These are phyloP conservation scores for Agrotis clavis DNA, from an alignment of 2,888 invertebrate genomes.

Conservation along the genomic window DNA sequence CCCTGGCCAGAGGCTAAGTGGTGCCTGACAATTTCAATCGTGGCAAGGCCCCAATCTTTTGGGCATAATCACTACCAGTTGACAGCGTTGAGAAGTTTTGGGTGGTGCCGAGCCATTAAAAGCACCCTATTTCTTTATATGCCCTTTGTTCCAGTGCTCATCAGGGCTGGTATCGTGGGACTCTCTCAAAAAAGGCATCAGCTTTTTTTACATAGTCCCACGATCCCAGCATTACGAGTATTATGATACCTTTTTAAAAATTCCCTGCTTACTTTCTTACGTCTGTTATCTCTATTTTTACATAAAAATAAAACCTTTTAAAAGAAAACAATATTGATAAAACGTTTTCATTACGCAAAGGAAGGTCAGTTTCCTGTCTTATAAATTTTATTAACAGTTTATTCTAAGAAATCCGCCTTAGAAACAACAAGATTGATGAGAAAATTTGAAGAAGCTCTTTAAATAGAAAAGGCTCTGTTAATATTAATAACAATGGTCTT, in stretches of 20 bases:
- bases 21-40: no score
- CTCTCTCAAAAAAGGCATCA: no score
- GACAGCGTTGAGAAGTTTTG: no score
- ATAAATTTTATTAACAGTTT: conserved; percentile 19
- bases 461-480: conserved; percentile 38
- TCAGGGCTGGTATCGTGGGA: no score
- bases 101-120: no score
- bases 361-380: background rate
- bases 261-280: background rate
- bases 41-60: no score
- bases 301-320: background rate
- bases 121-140: no score
- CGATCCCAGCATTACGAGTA: background rate
- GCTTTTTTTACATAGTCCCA: no score
- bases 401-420: background rate
- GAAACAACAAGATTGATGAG: conserved; percentile 44
- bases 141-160: no score
- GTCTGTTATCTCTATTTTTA: background rate
- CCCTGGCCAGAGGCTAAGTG: no score
- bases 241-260: background rate
- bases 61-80: no score
- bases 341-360: background rate
- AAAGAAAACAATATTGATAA: background rate
- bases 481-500: conserved; percentile 40
- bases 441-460: conserved; percentile 32